Base-by-base conservation (phyloP, 1,140 invertebrate species). In the Alviniconcha marisindica region DNA sequence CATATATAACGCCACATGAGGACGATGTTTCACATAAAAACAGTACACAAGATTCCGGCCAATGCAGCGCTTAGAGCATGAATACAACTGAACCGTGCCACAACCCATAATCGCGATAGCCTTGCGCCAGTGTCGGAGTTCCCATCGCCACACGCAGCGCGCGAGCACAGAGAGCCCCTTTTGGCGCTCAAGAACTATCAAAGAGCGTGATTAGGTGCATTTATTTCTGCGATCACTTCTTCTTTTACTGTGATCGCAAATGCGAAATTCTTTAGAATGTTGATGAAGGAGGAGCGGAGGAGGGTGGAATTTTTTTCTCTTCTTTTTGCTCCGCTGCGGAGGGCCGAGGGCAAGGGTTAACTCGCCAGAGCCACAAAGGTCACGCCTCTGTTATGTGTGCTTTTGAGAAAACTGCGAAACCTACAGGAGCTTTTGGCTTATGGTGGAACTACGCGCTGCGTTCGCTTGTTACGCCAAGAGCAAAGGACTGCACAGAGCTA, bases 1-100 rank as follows among this genome's bases (percentile, higher is more conserved):
- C 84, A 85, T 85, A 85, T 85, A 85, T 85, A 81, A 85, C 81
- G 74, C 81, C 84, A 85, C 84, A 85, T 85, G 81, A 85, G 84
- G 84, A 77, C 81, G 81, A 85, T 85, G 54, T 81, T 81, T 76
- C 81, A 82, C 84, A 83, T 85, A 80, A 85, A 85, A 85, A 85
- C 84, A 82, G 84, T 85, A 85, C 77, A 85, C 84, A 85, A 85
- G 77, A 83, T 83, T 85, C 84, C 81, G 84, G 81, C 84, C 77
- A 82, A 82, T 85, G 84, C 81, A 82, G 79, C 82, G 81, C 74
- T 85, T 48, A 80, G 84, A 80, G 77, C 60, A 85, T 66, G 78
- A 80, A 80, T 80, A 80, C 77, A 78, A 54, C 78, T 80, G 54
- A 80, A 80, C 78, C 78, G 78, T 80, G 56, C 56, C 56, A 80